Conservation (phyloP, 2,888 invertebrate genomes). For the Anoncus sp. region DNA sequence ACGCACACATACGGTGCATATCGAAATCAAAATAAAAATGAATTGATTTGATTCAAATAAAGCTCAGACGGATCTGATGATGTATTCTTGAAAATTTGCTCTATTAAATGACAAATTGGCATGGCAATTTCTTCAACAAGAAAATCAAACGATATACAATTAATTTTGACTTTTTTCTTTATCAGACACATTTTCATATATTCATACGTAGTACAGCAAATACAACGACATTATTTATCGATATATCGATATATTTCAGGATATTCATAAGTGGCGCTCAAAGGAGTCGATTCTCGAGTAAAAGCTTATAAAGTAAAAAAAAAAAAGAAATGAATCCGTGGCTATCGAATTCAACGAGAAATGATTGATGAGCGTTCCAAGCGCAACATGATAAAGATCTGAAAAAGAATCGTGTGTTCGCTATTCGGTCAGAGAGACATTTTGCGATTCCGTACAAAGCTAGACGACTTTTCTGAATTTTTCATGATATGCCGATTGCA, state of each 20-base stretch:
- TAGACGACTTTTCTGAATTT: slow-evolving; percentile 44
- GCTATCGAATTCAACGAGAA: slow-evolving; percentile 48
- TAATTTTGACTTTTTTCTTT: neutral
- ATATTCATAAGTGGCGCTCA: neutral
- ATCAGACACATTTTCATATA: neutral
- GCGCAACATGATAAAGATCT: slow-evolving; percentile 14
- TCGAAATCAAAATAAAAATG: neutral
- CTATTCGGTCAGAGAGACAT: slow-evolving; percentile 42
- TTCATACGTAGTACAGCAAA: neutral
- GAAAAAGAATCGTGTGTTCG: slow-evolving; percentile 14
- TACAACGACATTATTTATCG: no score
- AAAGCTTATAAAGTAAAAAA: neutral
- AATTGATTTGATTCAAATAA: slow-evolving; percentile 6
- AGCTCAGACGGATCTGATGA: neutral
- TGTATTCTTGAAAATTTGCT: neutral
- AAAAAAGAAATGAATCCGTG: neutral
- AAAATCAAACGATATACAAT: neutral
- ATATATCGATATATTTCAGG: neutral
- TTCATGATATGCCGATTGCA: slow-evolving; percentile 45
- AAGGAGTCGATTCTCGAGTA: neutral
- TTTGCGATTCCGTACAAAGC: slow-evolving; percentile 34
- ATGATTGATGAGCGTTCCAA: slow-evolving; percentile 51
- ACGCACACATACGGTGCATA: no score
- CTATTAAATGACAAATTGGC: neutral
- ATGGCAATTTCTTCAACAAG: neutral